Base-by-base conservation (phyloP, 2,113 vertebrate species). In the Vulpes vulpes region DNA sequence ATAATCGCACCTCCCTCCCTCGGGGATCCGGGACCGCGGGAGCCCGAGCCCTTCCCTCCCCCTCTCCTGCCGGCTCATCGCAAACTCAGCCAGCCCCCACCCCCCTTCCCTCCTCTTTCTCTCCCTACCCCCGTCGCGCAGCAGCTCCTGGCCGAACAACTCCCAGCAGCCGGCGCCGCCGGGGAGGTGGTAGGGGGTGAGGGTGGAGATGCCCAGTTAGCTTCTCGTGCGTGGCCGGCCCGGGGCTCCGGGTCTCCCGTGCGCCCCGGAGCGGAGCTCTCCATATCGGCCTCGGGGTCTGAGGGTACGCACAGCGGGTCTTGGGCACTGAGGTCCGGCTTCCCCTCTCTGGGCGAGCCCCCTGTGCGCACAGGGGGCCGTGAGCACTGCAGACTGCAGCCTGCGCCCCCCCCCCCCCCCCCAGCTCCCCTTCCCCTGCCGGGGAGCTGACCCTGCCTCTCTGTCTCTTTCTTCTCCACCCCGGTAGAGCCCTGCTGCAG, bases 401-500 rank as follows among this genome's bases (percentile, higher is more conserved):
- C 67, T 0, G 1, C 4, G 5, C 5, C 43, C 43, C 1, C 43
- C 4, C 7, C 5, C 43, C 43, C 6, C 5, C 43, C 5, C 27
- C 25, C 69, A 2, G 0, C 25, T 17, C 67, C 2, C 30, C 38
- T 16, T 8, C 27, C 8, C 16, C 3, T 11, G 0, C 80, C 0
- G 19, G 38, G 71, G 83, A 86, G 88, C 78, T 97, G 62, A 82
- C n/a, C 27, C 16, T 55, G 20, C 10, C 53, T 62, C 23, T 91
- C 94, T 53, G 3, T 80, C 80, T 82, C 23, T n/a, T 55, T 82
- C 23, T n/a, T 55, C 14, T 23, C 4, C 60, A 57, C 43, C 91
- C 97, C 65, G 97, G 17, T 98, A 99, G 99, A 99, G 98, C 99
- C 99, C 98, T 98, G 98, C 98, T 98, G 98, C 99, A 99, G 98